These are phyloP conservation scores for honey bee (Apis mellifera) DNA, from an alignment of 1,140 invertebrate genomes.

Conservation along the genomic window DNA sequence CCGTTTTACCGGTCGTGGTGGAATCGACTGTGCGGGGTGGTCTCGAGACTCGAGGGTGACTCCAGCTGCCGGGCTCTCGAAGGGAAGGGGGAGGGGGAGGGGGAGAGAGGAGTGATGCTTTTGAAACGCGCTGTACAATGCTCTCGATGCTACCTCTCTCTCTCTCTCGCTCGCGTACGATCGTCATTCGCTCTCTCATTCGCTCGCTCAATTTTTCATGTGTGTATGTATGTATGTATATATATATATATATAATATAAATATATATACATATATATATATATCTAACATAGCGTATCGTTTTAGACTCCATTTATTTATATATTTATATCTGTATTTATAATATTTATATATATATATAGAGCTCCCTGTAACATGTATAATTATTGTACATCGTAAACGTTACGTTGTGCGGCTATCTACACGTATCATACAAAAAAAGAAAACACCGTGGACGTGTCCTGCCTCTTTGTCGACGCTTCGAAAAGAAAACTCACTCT, in stretches of 20 bases:
- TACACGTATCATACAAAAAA: constrained; percentile 79
- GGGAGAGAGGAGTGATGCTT: constrained; percentile 2
- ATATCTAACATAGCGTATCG: constrained; percentile 65
- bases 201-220: background rate
- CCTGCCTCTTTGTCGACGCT: constrained; percentile 50
- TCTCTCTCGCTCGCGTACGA: background rate
- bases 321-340: constrained; percentile 59
- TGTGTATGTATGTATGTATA: constrained; percentile 22
- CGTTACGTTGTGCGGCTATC: constrained; percentile 78
- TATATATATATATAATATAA: constrained; percentile 47
- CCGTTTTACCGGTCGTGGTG: background rate
- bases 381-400: constrained; percentile 77
- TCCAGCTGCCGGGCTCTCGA: background rate
- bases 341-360: constrained; percentile 69
- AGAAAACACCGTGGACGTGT: constrained; percentile 55
- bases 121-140: constrained; percentile 60
- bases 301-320: constrained; percentile 75
- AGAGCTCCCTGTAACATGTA: constrained; percentile 78
- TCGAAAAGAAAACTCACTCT: constrained; percentile 20
- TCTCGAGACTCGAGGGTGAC: background rate
- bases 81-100: too few species aligned
- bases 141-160: constrained; percentile 16
- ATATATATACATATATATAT: constrained; percentile 47
- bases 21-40: constrained; percentile 2
- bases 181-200: constrained; percentile 6